Conservation (phyloP, 35 echinoderm and acorn worm genomes). For the Lytechinus variegatus region DNA sequence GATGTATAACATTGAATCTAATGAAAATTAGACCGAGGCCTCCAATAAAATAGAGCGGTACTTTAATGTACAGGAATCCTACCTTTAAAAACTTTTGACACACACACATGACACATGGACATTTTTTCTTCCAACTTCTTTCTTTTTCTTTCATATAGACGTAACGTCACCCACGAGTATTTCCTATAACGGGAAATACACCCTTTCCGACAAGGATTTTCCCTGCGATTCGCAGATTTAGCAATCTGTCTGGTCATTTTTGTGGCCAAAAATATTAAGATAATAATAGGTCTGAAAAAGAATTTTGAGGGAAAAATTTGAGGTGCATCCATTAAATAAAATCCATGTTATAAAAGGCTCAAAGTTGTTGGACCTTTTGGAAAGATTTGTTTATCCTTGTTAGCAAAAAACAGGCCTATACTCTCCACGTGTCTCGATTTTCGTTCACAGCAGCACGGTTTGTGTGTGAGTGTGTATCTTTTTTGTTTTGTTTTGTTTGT, state of each 20-base stretch:
- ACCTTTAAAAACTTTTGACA: not conserved
- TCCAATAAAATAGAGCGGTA: no score
- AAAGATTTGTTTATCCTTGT: no score
- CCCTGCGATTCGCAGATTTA: not conserved
- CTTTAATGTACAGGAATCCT: no score
- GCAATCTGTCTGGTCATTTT: not conserved
- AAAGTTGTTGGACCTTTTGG: not conserved
- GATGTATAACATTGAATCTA: no score
- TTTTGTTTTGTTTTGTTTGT: no score
- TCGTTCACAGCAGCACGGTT: no score
- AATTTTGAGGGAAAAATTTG: not conserved
- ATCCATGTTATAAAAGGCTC: not conserved
- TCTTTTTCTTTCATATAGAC: not conserved
- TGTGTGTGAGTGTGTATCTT: no score
- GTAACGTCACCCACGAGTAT: not conserved
- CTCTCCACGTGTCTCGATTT: no score
- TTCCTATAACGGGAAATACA: slow-evolving; percentile 12
- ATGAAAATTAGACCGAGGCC: no score
- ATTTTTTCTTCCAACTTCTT: not conserved
- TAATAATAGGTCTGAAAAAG: not conserved
- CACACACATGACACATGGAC: not conserved
- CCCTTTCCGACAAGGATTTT: not conserved
- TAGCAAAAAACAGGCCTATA: no score
- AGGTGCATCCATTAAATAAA: not conserved
- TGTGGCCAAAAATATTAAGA: not conserved